These are phyloP conservation scores for Sminthurides aquaticus DNA, from an alignment of 2,888 invertebrate species.

Conservation along the genomic window DNA sequence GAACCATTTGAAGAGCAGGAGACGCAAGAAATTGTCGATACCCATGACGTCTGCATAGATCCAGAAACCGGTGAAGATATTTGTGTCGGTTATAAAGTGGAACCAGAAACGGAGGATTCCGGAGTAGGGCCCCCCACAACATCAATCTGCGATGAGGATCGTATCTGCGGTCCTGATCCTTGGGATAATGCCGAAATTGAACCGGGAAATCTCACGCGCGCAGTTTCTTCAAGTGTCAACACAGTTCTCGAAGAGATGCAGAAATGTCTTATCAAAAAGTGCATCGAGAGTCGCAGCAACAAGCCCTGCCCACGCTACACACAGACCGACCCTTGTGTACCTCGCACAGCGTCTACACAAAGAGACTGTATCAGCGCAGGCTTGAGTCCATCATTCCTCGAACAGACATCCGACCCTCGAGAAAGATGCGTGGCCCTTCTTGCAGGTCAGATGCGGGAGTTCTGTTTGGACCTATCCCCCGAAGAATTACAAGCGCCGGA, in stretches of 20 bases:
- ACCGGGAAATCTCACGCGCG: not conserved
- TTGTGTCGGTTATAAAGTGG: no score
- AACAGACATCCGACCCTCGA: not conserved
- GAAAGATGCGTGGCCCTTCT: not conserved
- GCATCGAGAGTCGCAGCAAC: not conserved
- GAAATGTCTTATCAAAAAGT: slow-evolving; percentile 1
- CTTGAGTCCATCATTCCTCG: not conserved
- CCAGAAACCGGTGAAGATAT: no score
- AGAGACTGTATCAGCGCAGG: not conserved
- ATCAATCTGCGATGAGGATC: not conserved
- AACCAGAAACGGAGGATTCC: not conserved
- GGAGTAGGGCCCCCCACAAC: not conserved
- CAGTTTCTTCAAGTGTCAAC: slow-evolving; percentile 7
- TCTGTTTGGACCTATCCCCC: not conserved
- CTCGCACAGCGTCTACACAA: not conserved
- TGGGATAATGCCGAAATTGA: slow-evolving; percentile 9
- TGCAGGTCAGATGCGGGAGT: not conserved
- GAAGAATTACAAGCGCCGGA: not conserved
- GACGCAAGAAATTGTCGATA: no score
- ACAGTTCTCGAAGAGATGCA: not conserved
- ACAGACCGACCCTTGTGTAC: not conserved
- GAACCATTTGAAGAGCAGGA: no score
- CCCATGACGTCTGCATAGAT: no score
- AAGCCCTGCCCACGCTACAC: not conserved
- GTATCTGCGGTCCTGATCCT: not conserved